phyloP scores from a whole-genome alignment of 1,140 invertebrate species.

The Temnothorax longispinosus region DNA sequence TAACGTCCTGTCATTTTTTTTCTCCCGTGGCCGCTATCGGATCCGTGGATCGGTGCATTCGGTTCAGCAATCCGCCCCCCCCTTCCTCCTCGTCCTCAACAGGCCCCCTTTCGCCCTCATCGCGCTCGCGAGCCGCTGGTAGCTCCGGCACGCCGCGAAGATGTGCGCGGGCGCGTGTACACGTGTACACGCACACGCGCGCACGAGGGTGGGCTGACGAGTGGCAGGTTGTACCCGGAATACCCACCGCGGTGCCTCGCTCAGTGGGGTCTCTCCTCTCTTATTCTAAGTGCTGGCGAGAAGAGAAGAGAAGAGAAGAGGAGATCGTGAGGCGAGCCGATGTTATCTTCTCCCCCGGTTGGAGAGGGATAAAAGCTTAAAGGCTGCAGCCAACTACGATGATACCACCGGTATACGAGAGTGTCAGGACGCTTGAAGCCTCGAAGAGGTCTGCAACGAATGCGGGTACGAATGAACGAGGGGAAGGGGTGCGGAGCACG shows the following conservation, averaged over 20 bases:
- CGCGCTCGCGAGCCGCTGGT: conserved; percentile 29
- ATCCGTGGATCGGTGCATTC: conserved; percentile 67
- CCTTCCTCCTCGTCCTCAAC: not conserved
- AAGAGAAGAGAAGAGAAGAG: conserved; percentile 67
- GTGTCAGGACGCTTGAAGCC: conserved; percentile 77
- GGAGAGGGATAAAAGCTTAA: conserved; percentile 80
- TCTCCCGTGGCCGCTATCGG: conserved; percentile 63
- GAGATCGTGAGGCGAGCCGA: conserved; percentile 70
- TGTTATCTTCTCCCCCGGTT: conserved; percentile 75
- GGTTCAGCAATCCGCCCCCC: conserved; percentile 40
- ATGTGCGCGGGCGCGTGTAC: conserved; percentile 32
- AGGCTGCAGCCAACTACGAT: conserved; percentile 79
- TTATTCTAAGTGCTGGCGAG: conserved; percentile 78
- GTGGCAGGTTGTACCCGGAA: conserved; percentile 84
- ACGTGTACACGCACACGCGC: conserved; percentile 54
- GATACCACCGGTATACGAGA: conserved; percentile 77
- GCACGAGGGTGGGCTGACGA: conserved; percentile 83
- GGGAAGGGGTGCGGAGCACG: conserved; percentile 20
- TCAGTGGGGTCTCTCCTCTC: conserved; percentile 81
- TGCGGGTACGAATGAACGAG: conserved; percentile 66
- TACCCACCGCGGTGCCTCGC: conserved; percentile 81
- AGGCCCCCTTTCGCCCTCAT: conserved; percentile 14
- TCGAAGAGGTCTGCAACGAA: conserved; percentile 69
- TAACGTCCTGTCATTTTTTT: conserved; percentile 58
- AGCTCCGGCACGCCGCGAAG: conserved; percentile 6